Percentiles rank a stretch among this genome's conserved stretches.
Conservation (phyloP, 2,888 invertebrate genomes). For the Ichneumon xanthorius region DNA sequence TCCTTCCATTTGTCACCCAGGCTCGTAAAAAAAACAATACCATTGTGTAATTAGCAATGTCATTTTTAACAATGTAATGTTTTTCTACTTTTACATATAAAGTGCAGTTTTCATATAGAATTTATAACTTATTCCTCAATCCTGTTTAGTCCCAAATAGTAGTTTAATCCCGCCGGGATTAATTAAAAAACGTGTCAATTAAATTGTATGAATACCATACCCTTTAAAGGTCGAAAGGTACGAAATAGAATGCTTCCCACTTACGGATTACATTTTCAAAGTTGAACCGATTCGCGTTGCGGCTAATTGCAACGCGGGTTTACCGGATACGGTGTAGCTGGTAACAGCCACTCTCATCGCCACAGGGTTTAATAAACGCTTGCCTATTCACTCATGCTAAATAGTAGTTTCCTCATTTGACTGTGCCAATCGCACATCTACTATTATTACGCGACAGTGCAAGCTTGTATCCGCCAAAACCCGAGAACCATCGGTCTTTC, state of each 20-base stretch:
- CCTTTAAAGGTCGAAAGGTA: neutral
- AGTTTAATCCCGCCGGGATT: neutral
- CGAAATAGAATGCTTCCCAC: neutral
- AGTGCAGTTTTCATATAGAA: too few relatives aligned
- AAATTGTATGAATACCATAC: neutral
- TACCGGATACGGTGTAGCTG: slow-evolving; percentile 57
- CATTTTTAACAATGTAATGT: too few relatives aligned
- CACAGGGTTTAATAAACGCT: slow-evolving; percentile 41
- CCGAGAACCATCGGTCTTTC: neutral
- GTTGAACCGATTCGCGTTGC: slow-evolving; percentile 35
- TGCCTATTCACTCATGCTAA: neutral
- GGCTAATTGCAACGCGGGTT: slow-evolving; percentile 44
- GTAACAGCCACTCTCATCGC: slow-evolving; percentile 51
- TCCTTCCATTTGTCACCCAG: too few relatives aligned
- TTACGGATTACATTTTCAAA: neutral
- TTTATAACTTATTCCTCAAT: too few relatives aligned
- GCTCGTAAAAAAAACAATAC: too few relatives aligned
- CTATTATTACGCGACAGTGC: slow-evolving; percentile 29
- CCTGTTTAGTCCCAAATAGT: too few relatives aligned
- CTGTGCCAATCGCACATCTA: neutral
- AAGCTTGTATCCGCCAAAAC: neutral
- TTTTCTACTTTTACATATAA: too few relatives aligned
- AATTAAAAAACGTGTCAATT: neutral
- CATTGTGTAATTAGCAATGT: too few relatives aligned
- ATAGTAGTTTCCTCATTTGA: slow-evolving; percentile 8